Conservation (phyloP, 2,113 vertebrate species). For the Australoheros scitulus region DNA sequence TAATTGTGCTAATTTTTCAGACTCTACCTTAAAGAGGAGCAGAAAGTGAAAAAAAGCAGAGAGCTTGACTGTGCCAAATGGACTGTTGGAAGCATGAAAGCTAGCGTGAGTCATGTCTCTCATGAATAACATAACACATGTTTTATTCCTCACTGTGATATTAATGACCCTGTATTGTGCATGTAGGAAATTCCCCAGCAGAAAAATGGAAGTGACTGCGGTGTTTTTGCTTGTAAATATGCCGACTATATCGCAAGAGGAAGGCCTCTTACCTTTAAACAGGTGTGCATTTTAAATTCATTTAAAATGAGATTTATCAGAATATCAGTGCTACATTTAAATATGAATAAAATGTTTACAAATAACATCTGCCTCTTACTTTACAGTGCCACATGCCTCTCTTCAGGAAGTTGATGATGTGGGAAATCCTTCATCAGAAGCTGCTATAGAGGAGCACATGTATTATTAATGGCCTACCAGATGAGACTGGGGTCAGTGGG, state of each 20-base stretch:
- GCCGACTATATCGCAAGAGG: conserved; percentile 88
- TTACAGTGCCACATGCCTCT: conserved; percentile 90
- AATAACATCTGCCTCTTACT: conserved; percentile 18
- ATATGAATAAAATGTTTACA: background rate
- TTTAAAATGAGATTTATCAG: background rate
- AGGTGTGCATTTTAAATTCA: conserved; percentile 76
- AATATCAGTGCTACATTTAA: background rate
- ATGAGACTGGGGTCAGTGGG: background rate
- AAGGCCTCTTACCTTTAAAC: conserved; percentile 85
- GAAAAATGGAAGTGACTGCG: conserved; percentile 90
- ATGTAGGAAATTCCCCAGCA: conserved; percentile 93
- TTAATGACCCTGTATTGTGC: conserved; percentile 2
- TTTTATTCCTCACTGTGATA: background rate
- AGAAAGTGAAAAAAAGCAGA: conserved; percentile 84
- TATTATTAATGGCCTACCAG: conserved; percentile 4
- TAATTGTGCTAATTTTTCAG: conserved; percentile 68
- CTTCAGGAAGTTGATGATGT: conserved; percentile 92
- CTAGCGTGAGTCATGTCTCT: conserved; percentile 75
- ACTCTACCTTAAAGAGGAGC: conserved; percentile 90
- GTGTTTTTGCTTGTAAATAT: conserved; percentile 94
- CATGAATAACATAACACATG: background rate
- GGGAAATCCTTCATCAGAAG: conserved; percentile 93
- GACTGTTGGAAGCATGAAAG: conserved; percentile 83
- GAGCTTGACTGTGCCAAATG: conserved; percentile 86
- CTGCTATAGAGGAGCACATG: conserved; percentile 78